phyloP scores from a whole-genome alignment of 2,888 invertebrate species.

The Eristalinus aeneus region DNA sequence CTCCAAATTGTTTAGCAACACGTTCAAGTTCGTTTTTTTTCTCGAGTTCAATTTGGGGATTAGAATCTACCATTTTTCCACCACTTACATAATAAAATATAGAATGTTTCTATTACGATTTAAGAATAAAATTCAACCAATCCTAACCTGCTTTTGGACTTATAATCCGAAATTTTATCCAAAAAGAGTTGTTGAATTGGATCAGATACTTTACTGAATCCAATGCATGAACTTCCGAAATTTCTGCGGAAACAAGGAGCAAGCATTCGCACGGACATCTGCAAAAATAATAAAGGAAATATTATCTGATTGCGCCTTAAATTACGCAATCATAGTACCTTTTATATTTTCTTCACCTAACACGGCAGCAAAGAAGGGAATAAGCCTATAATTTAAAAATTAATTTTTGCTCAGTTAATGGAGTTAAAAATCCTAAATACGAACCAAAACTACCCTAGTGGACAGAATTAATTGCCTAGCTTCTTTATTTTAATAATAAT shows the following conservation, averaged over 20 bases:
- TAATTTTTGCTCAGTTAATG: no score
- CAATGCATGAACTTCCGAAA: conserved; percentile 87
- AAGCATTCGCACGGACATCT: no score
- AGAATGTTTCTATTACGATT: neutral
- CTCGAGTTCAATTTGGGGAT: conserved; percentile 88
- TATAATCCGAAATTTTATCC: conserved; percentile 95
- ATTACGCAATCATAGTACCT: no score
- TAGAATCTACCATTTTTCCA: conserved; percentile 91
- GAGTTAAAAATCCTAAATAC: no score
- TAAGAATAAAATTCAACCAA: neutral
- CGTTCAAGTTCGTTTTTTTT: conserved; percentile 90
- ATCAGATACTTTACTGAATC: conserved; percentile 87
- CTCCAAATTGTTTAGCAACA: conserved; percentile 89
- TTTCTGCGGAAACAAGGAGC: conserved; percentile 80
- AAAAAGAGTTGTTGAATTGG: conserved; percentile 97
- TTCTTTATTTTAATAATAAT: no score
- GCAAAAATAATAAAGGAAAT: no score
- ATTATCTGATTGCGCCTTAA: no score
- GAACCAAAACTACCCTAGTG: no score
- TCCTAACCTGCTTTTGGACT: conserved; percentile 90
- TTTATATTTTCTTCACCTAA: no score
- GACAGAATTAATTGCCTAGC: no score
- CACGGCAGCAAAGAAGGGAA: no score
- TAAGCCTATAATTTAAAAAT: no score
- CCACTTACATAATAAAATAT: conserved; percentile 82